Evolutionary conservation across 2,797 vertebrate genomes (phyloP).

Genomic region (Pyrocephalus nanus): DNA sequence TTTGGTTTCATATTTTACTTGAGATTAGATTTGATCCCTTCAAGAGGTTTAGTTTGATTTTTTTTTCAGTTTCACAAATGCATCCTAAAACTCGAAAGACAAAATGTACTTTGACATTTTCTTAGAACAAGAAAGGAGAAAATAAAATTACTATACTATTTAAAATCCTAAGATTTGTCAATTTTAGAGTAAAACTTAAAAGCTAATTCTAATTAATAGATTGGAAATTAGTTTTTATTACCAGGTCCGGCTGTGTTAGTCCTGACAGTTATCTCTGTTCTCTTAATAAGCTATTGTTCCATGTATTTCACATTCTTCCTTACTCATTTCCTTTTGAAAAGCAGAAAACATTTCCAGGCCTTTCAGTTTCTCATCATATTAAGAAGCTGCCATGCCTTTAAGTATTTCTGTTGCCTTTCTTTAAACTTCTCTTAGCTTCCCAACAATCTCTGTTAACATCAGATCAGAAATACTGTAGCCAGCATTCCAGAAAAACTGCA

Average conservation of each 20-base stretch:
- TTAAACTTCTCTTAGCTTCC: neutral
- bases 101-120: neutral
- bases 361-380: neutral
- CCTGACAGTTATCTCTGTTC: neutral
- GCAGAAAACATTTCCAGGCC: neutral
- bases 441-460: neutral
- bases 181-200: neutral
- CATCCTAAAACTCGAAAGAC: neutral
- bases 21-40: neutral
- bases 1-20: neutral
- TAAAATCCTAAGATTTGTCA: neutral
- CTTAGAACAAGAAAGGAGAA: neutral
- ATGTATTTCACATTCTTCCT: neutral
- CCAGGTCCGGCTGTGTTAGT: neutral
- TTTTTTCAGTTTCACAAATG: neutral
- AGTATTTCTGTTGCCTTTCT: neutral
- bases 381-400: neutral
- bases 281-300: neutral
- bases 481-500: neutral
- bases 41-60: neutral
- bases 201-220: neutral
- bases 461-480: neutral
- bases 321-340: neutral
- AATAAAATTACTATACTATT: neutral
- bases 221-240: neutral